A percentile compares a stretch with the other conserved stretches of the same genome.
Evolutionary conservation across 2,113 vertebrate genomes (phyloP).

Genomic region (Pimephales promelas): DNA sequence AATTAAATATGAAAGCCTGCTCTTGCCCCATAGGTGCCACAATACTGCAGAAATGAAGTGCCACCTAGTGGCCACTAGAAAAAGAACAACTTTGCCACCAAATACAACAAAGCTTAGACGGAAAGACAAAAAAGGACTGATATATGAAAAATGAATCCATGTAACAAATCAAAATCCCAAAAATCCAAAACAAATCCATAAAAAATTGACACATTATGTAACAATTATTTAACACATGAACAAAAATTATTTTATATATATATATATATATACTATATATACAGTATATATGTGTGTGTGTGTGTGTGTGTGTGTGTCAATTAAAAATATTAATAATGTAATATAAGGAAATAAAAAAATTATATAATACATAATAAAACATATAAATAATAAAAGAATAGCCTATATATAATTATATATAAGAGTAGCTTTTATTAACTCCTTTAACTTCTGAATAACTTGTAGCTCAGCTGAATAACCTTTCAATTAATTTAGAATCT

Average conservation of each 20-base stretch:
- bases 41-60: slow-evolving; percentile 27
- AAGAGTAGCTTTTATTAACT: background rate
- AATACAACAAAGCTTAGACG: background rate
- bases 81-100: background rate
- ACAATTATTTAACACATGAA: background rate
- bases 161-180: background rate
- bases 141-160: background rate
- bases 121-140: background rate
- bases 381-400: too few relatives aligned
- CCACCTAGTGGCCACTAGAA: slow-evolving; percentile 45
- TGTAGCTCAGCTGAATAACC: background rate
- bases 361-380: too few relatives aligned
- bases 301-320: too few relatives aligned
- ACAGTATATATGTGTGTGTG: too few relatives aligned
- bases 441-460: background rate
- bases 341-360: too few relatives aligned
- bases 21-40: background rate
- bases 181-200: background rate
- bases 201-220: background rate
- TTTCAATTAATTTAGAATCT: background rate
- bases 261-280: background rate
- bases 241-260: background rate
- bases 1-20: background rate
- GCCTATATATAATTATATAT: background rate
- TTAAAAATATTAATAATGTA: too few relatives aligned